Base-by-base conservation (phyloP, 64 coral and sea anemone species). In the Actinia equina region DNA sequence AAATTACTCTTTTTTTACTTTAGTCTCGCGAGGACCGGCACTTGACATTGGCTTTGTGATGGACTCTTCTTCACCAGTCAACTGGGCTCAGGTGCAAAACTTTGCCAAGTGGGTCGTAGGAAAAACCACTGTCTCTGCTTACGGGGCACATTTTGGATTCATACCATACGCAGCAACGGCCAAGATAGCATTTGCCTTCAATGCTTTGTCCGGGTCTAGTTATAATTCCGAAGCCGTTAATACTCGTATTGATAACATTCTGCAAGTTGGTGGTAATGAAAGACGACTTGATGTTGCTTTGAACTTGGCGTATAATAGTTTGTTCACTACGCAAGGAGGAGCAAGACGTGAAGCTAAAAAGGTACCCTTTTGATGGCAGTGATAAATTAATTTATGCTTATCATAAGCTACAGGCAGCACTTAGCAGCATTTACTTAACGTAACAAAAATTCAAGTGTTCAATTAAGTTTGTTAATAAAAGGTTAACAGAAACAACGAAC, bases 51-150 rank as follows among this genome's bases (percentile, higher is more conserved):
- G 84, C 7, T 92, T 92, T 46, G 59, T 92, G 25, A 83, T 81
- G 17, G 90, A 92, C 45, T 92, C 90, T 19, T 74, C 89, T 18
- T 26, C 83, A 18, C 37, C n/a, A 25, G 79, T 82, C 19, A 90
- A 92, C 67, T 95, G 86, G 87, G 86, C 84, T 53, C 83, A 82
- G 22, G 83, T 95, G 17, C 85, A 77, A 61, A 71, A 70, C 46
- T 95, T 92, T 44, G 77, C 91, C 17, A 87, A 89, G 60, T 77
- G 60, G 19, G 10, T 92, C 8, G 20, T 89, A 43, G 56, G 82
- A 60, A 89, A 86, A 17, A 92, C 87, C 19, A 86, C 57, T 26
- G 88, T 92, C 52, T 89, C 94, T 26, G 78, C 83, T 80, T 16
- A 76, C 43, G 91, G 84, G 15, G 81, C 71, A 18, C 94, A 84